Base-by-base conservation (phyloP, 2,113 vertebrate genomes). In the Eulemur macaco region DNA sequence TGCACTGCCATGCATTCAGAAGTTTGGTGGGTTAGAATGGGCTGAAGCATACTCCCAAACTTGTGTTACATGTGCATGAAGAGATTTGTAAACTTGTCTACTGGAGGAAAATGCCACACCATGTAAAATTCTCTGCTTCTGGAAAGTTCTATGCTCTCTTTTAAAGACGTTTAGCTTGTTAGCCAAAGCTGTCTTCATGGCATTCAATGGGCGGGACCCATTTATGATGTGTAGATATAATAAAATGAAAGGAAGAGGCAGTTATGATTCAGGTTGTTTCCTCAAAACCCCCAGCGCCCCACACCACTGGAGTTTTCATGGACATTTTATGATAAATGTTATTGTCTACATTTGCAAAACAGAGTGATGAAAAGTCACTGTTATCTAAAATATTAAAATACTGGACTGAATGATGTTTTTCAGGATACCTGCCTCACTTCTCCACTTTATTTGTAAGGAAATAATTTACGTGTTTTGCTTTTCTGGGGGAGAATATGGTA, bases 401-500 rank as follows among this genome's bases (percentile, higher is more conserved):
- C 1, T 90, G 25, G 23, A 95, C 54, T 45, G 78, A 89, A 54
- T 25, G 5, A 50, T 80, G 47, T 76, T 18, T 31, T 50, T 42
- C 3, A 88, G 29, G 45, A 68, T 78, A n/a, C 27, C 77, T 47
- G 52, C 6, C 34, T 80, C 18, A 12, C 29, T 76, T 91, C 18
- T 69, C 39, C 4, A 86, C 45, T 91, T 92, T 94, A 78, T 83
- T 86, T 83, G 25, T 80, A 95, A 93, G 84, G 25, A 94, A 88
- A 85, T 91, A 71, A 54, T 69, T 52, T 63, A 60, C 81, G 9
- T 76, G 76, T 89, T 83, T 80, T 93, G 23, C 63, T 91, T 83
- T 97, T 77, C 63, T 95, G 42, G 15, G 94, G 56, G 50, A 90
- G 20, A 92, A 37, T 93, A 60, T 73, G 29, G 73, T 71, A 4